Evolutionary conservation across 2,797 vertebrate genomes (phyloP).

Genomic region (Triplophysa yarkandensis): DNA sequence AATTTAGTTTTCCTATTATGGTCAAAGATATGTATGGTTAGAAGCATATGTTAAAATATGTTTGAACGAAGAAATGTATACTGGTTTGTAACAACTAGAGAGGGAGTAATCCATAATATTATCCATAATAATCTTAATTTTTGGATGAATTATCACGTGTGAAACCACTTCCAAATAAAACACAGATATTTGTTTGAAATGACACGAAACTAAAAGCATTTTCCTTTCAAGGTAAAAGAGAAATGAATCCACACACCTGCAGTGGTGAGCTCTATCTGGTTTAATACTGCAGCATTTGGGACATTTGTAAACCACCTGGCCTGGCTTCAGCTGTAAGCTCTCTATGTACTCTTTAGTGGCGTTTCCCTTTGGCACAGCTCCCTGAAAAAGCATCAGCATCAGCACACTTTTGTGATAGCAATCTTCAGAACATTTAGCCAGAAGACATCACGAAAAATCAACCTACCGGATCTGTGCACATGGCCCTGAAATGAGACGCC

Average conservation of each 20-base stretch:
- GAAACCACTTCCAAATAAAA: too few relatives aligned
- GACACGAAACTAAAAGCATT: background rate
- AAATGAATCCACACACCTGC: conserved; percentile 75
- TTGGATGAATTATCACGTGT: too few relatives aligned
- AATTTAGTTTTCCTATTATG: too few relatives aligned
- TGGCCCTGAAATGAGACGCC: conserved; percentile 93
- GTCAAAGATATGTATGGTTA: too few relatives aligned
- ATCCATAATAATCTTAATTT: too few relatives aligned
- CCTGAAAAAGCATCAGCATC: conserved; percentile 71
- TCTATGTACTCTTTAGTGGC: conserved; percentile 98
- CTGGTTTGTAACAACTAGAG: too few relatives aligned
- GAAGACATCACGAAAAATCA: background rate
- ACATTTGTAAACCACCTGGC: conserved; percentile 98
- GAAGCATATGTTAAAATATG: too few relatives aligned
- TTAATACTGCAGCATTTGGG: conserved; percentile 99
- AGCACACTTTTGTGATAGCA: conserved; percentile 9
- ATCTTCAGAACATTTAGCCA: background rate
- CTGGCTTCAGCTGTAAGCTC: conserved; percentile 96
- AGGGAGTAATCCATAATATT: too few relatives aligned
- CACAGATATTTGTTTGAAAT: too few relatives aligned
- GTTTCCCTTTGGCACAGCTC: conserved; percentile 96
- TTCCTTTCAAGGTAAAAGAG: background rate
- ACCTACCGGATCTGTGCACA: conserved; percentile 98
- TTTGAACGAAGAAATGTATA: too few relatives aligned
- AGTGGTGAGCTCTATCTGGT: conserved; percentile 97